These are phyloP conservation scores for Apostichopus japonicus DNA, from an alignment of 35 echinoderm and acorn worm species.

Conservation along the genomic window DNA sequence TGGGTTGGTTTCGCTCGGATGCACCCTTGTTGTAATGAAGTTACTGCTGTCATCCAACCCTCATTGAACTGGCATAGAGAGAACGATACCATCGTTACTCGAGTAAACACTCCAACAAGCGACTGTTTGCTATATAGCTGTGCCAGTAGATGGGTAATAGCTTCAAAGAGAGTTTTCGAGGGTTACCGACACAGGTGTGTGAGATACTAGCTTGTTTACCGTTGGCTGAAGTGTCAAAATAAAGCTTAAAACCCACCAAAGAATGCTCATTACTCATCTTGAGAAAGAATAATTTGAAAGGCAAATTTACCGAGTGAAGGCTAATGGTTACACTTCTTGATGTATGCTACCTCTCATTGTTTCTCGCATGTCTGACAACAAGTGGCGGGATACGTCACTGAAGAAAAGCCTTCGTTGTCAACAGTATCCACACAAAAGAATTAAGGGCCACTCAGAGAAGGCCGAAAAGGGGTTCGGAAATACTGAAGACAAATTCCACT, in stretches of 20 bases:
- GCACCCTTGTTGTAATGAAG: constrained; percentile 19
- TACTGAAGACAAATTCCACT: no score
- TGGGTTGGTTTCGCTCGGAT: constrained; percentile 23
- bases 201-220: not conserved
- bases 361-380: not conserved
- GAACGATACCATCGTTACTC: not conserved
- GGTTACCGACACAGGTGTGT: constrained; percentile 47
- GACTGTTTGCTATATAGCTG: not conserved
- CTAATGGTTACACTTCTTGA: not conserved
- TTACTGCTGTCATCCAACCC: constrained; percentile 10
- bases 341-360: not conserved
- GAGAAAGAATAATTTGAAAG: constrained; percentile 15
- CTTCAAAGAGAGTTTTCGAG: constrained; percentile 1
- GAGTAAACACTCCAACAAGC: constrained; percentile 16
- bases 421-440: not conserved
- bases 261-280: constrained; percentile 6
- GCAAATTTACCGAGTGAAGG: not conserved
- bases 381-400: not conserved
- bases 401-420: not conserved
- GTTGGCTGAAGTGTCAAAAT: constrained; percentile 4
- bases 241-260: not conserved
- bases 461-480: not conserved
- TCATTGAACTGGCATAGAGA: not conserved
- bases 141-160: not conserved
- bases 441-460: not conserved